Evolutionary conservation across 2,888 invertebrate species (phyloP).

Genomic region (Lasioglossum malachurum): DNA sequence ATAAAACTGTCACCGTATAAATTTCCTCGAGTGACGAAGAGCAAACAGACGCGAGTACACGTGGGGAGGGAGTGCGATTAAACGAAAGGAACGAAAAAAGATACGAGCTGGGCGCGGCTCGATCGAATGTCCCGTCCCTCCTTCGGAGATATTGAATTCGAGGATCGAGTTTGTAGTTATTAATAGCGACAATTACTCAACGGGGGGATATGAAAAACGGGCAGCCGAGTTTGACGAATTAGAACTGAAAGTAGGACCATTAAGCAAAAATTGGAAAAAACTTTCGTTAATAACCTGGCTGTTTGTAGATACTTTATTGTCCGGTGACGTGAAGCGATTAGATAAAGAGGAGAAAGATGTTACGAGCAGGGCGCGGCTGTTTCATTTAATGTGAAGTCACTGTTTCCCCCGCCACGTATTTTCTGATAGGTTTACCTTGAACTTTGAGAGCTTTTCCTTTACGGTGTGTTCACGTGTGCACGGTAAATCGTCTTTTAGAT

Average conservation of each 20-base stretch:
- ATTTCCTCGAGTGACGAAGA: conserved; percentile 22
- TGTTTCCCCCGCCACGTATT: conserved; percentile 8
- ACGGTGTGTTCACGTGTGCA: neutral
- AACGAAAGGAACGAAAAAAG: conserved; percentile 50
- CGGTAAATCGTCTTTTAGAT: neutral
- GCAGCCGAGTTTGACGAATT: conserved; percentile 60
- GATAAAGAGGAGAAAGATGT: conserved; percentile 48
- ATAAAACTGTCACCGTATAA: conserved; percentile 42
- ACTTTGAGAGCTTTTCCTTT: neutral
- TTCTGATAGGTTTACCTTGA: neutral
- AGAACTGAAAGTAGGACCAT: neutral
- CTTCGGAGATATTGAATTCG: conserved; percentile 67
- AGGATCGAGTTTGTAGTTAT: conserved; percentile 70
- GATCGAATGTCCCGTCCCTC: conserved; percentile 34
- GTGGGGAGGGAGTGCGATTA: conserved; percentile 47
- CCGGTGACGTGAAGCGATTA: conserved; percentile 51
- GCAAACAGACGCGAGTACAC: conserved; percentile 35
- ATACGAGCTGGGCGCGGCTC: conserved; percentile 55
- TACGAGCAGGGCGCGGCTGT: conserved; percentile 27
- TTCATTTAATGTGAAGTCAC: conserved; percentile 32
- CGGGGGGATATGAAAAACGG: conserved; percentile 42
- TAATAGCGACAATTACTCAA: conserved; percentile 73
- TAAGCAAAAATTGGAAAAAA: conserved; percentile 51
- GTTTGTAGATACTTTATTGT: conserved; percentile 28
- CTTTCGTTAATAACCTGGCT: conserved; percentile 13